Evolutionary conservation across 2,888 invertebrate genomes (phyloP).

Genomic region (Tipula confusa): DNA sequence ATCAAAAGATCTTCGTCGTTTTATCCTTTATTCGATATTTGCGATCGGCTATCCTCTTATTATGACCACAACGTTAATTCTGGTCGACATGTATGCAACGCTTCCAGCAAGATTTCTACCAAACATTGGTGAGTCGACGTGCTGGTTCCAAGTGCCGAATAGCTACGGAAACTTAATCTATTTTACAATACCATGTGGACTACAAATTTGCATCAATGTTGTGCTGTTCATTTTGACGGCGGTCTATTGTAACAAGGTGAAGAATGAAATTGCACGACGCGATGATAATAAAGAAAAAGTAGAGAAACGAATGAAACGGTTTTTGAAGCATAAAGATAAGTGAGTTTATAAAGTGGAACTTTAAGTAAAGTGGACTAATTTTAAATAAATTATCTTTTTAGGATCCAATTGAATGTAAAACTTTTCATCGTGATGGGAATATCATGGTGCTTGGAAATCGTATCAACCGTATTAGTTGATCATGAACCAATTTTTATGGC

Average conservation of each 20-base stretch:
- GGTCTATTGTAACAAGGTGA: neutral
- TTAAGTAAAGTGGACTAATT: no score
- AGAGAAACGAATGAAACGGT: neutral
- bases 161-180: neutral
- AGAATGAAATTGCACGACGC: neutral
- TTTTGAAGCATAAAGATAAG: constrained; percentile 27
- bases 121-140: neutral
- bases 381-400: no score
- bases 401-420: neutral
- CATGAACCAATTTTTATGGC: neutral
- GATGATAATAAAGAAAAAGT: constrained; percentile 8
- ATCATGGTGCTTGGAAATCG: neutral
- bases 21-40: neutral
- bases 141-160: neutral
- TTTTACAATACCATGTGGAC: constrained; percentile 1
- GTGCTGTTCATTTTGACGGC: neutral
- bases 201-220: neutral
- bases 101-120: neutral
- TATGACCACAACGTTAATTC: neutral
- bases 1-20: neutral
- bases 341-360: constrained; percentile 14
- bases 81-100: neutral
- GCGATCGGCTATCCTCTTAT: neutral
- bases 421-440: constrained; percentile 27
- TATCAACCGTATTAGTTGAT: neutral